Base-by-base conservation (phyloP, 2,888 invertebrate genomes). In the Polydrusus cervinus region DNA sequence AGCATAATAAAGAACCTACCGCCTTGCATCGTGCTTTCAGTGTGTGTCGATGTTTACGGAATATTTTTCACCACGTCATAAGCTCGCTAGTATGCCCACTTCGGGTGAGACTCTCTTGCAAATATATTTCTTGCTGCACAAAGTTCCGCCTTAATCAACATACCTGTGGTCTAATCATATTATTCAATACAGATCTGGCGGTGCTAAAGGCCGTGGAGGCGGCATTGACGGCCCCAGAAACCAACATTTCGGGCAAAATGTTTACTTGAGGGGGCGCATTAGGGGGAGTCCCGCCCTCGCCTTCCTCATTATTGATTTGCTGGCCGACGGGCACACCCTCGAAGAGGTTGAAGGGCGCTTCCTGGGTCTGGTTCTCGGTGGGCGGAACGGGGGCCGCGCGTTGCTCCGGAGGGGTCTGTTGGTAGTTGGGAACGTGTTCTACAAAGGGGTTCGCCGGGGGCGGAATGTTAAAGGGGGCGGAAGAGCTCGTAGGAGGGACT, bases 191-290 rank as follows among this genome's bases (percentile, higher is more conserved):
- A 34, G 86, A 85, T 55, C 87, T 81, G 8, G 88, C 88, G 1
- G 87, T 87, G 71, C 84, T 87, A 69, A 86, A 85, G 7, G 88
- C 89, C 5, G 87, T 84, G 1, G 88, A 86, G 3, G 88, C 88
- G 5, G 86, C 86, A 69, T 86, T 86, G 0, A 88, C 86, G 1
- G 88, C 88, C 11, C 87, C 88, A 65, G 83, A 83, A 3, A 89
- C 85, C 69, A 89, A 77, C 57, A 85, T 84, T 61, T 87, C 87
- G 0, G 87, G 87, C 60, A 87, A 78, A 70, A 87, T 86, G 67
- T 86, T 85, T 47, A 75, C 76, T 14, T 73, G 76, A 10, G 72
- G 40, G 0, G 70, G 14, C 1, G 40, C 10, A 13, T 13, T 64
- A 5, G n/a, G n/a, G n/a, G 16, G 34, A 7, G 68, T 45, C 18